These are phyloP conservation scores for Falco novaeseelandiae DNA, from an alignment of 2,797 vertebrate species.

Conservation along the genomic window DNA sequence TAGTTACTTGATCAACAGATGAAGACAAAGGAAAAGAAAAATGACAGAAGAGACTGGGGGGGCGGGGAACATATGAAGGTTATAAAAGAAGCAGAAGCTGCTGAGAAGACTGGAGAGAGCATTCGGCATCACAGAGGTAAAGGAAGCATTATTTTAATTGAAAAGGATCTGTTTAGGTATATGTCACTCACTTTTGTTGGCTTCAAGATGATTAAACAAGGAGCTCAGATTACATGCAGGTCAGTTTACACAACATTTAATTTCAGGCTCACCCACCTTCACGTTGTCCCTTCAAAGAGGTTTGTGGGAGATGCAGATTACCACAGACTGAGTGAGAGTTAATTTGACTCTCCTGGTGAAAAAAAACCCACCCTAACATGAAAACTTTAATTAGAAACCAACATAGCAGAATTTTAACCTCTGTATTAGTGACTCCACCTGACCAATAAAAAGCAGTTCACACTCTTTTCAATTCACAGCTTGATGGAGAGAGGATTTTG, in stretches of 20 bases:
- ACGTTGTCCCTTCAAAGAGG: background rate
- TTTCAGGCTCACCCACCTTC: slow-evolving; percentile 2
- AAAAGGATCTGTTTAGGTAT: slow-evolving; percentile 17
- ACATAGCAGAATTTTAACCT: background rate
- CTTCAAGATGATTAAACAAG: slow-evolving; percentile 22
- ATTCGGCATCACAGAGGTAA: background rate
- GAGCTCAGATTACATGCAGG: background rate
- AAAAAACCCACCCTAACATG: background rate
- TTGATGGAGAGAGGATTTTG: background rate
- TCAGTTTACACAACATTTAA: background rate
- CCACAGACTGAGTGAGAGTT: background rate
- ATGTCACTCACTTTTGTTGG: background rate
- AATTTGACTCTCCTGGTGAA: background rate
- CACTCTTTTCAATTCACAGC: background rate
- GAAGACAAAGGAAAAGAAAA: background rate
- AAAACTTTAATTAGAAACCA: background rate
- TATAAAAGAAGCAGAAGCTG: background rate
- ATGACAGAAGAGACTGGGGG: background rate
- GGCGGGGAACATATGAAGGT: background rate
- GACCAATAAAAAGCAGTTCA: background rate
- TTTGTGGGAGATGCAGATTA: background rate
- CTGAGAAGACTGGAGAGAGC: background rate
- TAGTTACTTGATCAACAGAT: slow-evolving; percentile 7
- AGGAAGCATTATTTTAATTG: background rate
- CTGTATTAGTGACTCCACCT: background rate